Evolutionary conservation across 2,888 invertebrate genomes (phyloP), one percentile per base, ranked within the genome.

Genomic region (Morpho achilles): DNA sequence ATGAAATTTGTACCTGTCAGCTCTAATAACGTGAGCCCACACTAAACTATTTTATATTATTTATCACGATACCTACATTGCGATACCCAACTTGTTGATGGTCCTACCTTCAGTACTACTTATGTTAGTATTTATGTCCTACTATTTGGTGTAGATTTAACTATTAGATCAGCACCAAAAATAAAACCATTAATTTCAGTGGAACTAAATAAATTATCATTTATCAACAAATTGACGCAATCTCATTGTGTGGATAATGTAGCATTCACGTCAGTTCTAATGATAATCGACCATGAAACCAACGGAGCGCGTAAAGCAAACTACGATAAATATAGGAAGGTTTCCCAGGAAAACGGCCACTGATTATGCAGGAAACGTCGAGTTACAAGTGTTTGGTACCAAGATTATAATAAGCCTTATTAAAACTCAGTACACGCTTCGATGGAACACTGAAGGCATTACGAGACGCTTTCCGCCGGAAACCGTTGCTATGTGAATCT

Each of bases 381-480:
- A 68, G 66, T 66, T 65, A 68, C 68, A 70, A 68, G 63, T 70
- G 69, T 70, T 65, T 67, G 70, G 69, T 67, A 72, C 68, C 60
- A 60, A 62, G 67, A 69, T 69, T 71, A 75, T 75, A 77, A 84
- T 80, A 73, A 76, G 76, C 63, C 72, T 75, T 76, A 80, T 86
- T 82, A 79, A 79, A 77, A 86, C 74, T 68, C 85, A 60, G 68
- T 69, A 73, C 86, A 86, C 85, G 84, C 71, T 73, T 68, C 69
- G 75, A 74, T 77, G 72, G 76, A 74, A 76, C 73, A 73, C 77
- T 77, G 69, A 74, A 73, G 73, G 75, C 70, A 76, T 74, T 75
- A 75, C 71, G 68, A 79, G 79, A 77, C 75, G 71, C 69, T 81
- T 79, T 83, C 83, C 84, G 83, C 69, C 82, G 87, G 85, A 86